Conservation (phyloP, 2,113 vertebrate species). For the Girardinichthys multiradiatus region DNA sequence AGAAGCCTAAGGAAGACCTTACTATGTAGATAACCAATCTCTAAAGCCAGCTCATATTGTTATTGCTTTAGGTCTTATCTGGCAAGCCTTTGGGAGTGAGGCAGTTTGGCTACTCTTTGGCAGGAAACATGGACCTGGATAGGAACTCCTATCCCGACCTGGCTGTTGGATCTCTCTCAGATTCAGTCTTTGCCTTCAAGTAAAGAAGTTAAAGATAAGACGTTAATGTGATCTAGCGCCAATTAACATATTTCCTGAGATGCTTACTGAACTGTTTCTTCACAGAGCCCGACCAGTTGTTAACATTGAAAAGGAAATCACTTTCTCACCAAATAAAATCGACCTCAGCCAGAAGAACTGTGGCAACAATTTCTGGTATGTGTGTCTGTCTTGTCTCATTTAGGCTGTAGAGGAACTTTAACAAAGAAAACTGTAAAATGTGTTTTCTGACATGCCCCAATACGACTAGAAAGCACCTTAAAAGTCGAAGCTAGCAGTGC, state of each 20-base stretch:
- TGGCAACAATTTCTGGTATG: slow-evolving; percentile 84
- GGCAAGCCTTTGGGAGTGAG: slow-evolving; percentile 64
- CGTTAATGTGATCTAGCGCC: neutral
- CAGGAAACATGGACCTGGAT: slow-evolving; percentile 96
- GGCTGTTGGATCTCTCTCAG: slow-evolving; percentile 93
- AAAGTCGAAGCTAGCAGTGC: too few relatives aligned
- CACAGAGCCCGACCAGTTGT: slow-evolving; percentile 90
- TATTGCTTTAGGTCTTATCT: slow-evolving; percentile 79
- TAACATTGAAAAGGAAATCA: slow-evolving; percentile 85
- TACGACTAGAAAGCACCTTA: too few relatives aligned
- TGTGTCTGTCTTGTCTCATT: neutral
- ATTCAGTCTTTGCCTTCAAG: slow-evolving; percentile 81
- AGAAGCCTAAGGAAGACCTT: too few relatives aligned
- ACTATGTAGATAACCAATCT: neutral
- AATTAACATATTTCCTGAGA: neutral
- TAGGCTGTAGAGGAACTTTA: neutral
- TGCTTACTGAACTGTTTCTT: slow-evolving; percentile 6
- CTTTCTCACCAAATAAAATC: slow-evolving; percentile 78
- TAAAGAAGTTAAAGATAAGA: slow-evolving; percentile 9
- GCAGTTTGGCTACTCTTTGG: slow-evolving; percentile 93
- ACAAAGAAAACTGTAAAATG: too few relatives aligned
- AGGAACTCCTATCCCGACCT: slow-evolving; percentile 91
- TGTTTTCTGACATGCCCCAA: too few relatives aligned
- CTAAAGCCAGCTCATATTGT: neutral
- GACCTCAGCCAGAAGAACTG: slow-evolving; percentile 76